Evolutionary conservation across 2,888 invertebrate species (phyloP), one percentile per base, ranked within the genome.

Genomic region (Rhingia campestris): DNA sequence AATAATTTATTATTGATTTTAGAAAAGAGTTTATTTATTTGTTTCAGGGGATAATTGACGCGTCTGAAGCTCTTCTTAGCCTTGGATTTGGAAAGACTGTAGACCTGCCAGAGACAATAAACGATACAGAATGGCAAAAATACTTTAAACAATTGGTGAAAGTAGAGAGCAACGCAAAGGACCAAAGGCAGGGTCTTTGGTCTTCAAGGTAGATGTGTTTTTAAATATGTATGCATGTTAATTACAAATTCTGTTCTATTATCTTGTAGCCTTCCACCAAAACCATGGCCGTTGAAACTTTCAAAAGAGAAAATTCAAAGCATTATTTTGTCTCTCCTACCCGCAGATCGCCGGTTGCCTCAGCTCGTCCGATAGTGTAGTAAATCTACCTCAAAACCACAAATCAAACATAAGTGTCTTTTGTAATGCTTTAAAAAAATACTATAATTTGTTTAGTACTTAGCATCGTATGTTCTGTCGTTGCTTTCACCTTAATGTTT

Each of bases 61-160:
- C 91, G 4, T 90, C 91, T 0, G 90, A 91, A 70, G 90, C 90
- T 3, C 49, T 91, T 47, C 77, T 91, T 0, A 90, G 90, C 58
- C 77, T 91, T n/a, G 89, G 91, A 6, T 91, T 91, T 81, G 91
- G 89, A n/a, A 88, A 88, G 39, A 88, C 88, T 49, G 87, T 86
- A 0, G 86, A 88, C 41, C 61, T 80, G n/a, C 81, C 81, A 0
- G 67, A 51, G 32, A 67, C 54, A 39, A 37, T 86, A 0, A 63
- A 73, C 0, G 86, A 86, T 12, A 10, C 41, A 9, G 72, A 87
- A 47, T 72, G 85, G 61, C 58, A 70, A 39, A 89, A 89, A 75
- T 91, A 91, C 70, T 90, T 89, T 70, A 88, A 90, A 56, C 88
- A 89, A 67, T 86, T 91, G 64, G 82, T 87, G 3, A 88, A 88